phyloP scores from a whole-genome alignment of 2,797 vertebrate genomes.

The Channallabes apus region DNA sequence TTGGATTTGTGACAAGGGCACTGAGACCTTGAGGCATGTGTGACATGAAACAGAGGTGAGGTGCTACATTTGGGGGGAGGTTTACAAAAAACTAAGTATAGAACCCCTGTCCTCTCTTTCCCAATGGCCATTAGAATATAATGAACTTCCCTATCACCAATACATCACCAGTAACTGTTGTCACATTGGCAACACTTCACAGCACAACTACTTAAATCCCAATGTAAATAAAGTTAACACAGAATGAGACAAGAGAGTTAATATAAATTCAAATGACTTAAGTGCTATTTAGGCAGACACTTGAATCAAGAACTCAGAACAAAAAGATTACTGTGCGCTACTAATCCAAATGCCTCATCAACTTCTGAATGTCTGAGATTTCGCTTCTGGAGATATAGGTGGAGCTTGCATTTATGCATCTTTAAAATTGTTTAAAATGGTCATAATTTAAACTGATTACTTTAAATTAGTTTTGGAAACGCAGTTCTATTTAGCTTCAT shows the following conservation, averaged over 20 bases:
- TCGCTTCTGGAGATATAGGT: background rate
- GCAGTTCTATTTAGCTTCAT: background rate
- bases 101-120: slow-evolving; percentile 21
- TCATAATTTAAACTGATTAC: background rate
- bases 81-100: slow-evolving; percentile 60
- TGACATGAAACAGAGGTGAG: slow-evolving; percentile 53
- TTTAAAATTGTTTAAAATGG: background rate
- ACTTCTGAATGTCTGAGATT: background rate
- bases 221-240: slow-evolving; percentile 41
- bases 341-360: background rate
- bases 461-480: background rate
- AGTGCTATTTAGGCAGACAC: slow-evolving; percentile 17
- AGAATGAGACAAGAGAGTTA: slow-evolving; percentile 17
- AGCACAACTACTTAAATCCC: slow-evolving; percentile 31
- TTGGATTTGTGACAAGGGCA: slow-evolving; percentile 59
- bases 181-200: slow-evolving; percentile 37
- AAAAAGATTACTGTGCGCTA: background rate
- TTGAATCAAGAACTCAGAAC: background rate
- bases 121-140: slow-evolving; percentile 42
- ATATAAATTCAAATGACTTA: slow-evolving; percentile 10
- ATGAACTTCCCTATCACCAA: slow-evolving; percentile 43
- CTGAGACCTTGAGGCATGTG: slow-evolving; percentile 57
- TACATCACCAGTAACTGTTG: slow-evolving; percentile 51
- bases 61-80: slow-evolving; percentile 48
- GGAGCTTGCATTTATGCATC: background rate